A percentile compares a stretch with the other conserved stretches of the same genome.
These are phyloP conservation scores for Branchinecta lindahli DNA, from an alignment of 1,140 invertebrate genomes.

Conservation along the genomic window DNA sequence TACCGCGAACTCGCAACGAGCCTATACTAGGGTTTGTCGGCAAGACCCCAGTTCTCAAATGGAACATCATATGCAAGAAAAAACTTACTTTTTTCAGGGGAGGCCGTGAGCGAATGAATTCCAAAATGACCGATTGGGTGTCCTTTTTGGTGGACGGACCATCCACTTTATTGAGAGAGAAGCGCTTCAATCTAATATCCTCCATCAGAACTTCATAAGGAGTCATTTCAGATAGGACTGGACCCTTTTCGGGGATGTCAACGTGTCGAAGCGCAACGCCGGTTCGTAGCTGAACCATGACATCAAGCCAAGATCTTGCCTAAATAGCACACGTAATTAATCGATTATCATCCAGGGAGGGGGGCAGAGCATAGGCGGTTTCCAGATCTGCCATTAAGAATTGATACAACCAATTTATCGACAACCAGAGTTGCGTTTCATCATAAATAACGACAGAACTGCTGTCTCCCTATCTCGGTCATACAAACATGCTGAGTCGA, in stretches of 20 bases:
- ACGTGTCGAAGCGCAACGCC: slow-evolving; percentile 82
- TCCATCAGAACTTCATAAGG: slow-evolving; percentile 95
- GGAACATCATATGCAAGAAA: neutral
- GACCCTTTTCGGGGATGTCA: slow-evolving; percentile 37
- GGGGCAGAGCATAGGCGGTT: slow-evolving; percentile 12
- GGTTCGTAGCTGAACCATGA: slow-evolving; percentile 62
- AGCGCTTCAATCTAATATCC: slow-evolving; percentile 74
- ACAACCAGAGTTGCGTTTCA: neutral
- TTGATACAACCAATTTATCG: neutral
- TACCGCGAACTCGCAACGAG: too few relatives aligned
- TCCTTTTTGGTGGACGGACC: slow-evolving; percentile 79
- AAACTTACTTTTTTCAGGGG: slow-evolving; percentile 70
- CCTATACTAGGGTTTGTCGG: too few relatives aligned
- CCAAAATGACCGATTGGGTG: slow-evolving; percentile 82
- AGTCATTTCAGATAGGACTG: slow-evolving; percentile 80
- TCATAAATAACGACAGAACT: neutral
- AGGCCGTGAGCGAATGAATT: slow-evolving; percentile 87
- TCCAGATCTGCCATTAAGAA: neutral
- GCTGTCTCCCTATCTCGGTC: neutral
- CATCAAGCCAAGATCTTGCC: slow-evolving; percentile 93
- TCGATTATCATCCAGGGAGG: slow-evolving; percentile 9
- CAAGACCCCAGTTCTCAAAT: too few relatives aligned
- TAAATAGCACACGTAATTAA: slow-evolving; percentile 31
- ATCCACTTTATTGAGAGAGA: slow-evolving; percentile 46
- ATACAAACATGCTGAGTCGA: too few relatives aligned